Evolutionary conservation across 92 coral and sea anemone genomes (phyloP).

Genomic region (Pocillopora meandrina): DNA sequence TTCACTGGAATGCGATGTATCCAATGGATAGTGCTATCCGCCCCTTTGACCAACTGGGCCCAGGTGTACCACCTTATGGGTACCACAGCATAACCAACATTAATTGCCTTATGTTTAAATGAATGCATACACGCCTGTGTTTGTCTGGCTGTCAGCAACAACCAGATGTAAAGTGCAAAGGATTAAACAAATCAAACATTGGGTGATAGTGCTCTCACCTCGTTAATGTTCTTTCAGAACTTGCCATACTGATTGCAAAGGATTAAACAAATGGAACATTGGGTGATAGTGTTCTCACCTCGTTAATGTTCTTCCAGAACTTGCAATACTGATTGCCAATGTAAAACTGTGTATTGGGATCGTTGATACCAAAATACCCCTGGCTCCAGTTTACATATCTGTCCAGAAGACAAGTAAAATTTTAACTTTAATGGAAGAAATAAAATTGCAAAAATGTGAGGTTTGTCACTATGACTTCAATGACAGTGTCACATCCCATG

Average conservation of each 20-base stretch:
- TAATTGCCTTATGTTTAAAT: too few species aligned
- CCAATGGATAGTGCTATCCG: too few species aligned
- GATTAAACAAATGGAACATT: not conserved
- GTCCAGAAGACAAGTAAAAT: not conserved
- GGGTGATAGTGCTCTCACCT: constrained; percentile 45
- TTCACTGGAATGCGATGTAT: too few species aligned
- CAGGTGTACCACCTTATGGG: too few species aligned
- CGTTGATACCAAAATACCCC: constrained; percentile 20
- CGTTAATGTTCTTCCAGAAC: constrained; percentile 68
- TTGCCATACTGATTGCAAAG: constrained; percentile 63
- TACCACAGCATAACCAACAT: too few species aligned
- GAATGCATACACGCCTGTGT: too few species aligned
- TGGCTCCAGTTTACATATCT: constrained; percentile 85
- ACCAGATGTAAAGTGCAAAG: too few species aligned
- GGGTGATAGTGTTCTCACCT: constrained; percentile 44
- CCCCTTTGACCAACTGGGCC: too few species aligned
- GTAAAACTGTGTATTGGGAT: constrained; percentile 67
- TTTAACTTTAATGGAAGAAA: not conserved
- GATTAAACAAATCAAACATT: not conserved
- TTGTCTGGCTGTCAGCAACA: too few species aligned
- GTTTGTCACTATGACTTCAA: too few species aligned
- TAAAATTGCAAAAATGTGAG: not conserved
- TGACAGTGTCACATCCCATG: too few species aligned
- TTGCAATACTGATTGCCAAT: constrained; percentile 82
- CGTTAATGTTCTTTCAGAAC: constrained; percentile 68